phyloP scores from a whole-genome alignment of 1,140 invertebrate genomes.

The Zaprionus nigranus region DNA sequence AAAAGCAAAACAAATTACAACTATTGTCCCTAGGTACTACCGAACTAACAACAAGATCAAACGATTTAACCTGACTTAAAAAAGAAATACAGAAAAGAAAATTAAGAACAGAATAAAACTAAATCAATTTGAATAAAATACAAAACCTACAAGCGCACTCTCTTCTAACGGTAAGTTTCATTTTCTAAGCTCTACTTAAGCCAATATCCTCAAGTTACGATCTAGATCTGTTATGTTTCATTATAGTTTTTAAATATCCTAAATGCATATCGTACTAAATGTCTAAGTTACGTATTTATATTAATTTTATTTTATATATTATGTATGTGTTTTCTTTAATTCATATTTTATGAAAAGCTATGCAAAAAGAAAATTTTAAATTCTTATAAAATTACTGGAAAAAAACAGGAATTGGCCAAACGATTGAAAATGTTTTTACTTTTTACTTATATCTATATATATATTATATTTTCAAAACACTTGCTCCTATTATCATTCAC shows the following conservation, averaged over 20 bases:
- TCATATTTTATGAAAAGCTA: constrained; percentile 31
- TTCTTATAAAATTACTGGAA: constrained; percentile 64
- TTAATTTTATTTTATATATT: constrained; percentile 18
- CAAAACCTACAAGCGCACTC: constrained; percentile 69
- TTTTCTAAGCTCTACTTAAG: constrained; percentile 77
- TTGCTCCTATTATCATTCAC: constrained; percentile 58
- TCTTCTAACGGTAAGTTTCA: constrained; percentile 75
- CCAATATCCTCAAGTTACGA: constrained; percentile 37
- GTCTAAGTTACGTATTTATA: constrained; percentile 61
- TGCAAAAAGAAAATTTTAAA: constrained; percentile 61
- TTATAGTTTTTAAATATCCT: constrained; percentile 33
- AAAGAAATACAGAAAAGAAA: constrained; percentile 19
- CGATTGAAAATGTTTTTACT: constrained; percentile 72
- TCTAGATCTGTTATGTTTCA: constrained; percentile 22
- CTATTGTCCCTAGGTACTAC: constrained; percentile 66
- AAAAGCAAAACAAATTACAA: constrained; percentile 18
- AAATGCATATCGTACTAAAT: constrained; percentile 42
- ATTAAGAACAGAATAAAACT: constrained; percentile 21
- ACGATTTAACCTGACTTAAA: constrained; percentile 32
- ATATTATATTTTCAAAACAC: constrained; percentile 47
- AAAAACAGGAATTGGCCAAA: constrained; percentile 84
- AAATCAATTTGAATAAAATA: constrained; percentile 29
- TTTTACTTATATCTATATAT: constrained; percentile 41
- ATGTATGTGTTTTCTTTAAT: constrained; percentile 61
- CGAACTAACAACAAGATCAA: constrained; percentile 56